A percentile compares a stretch with the other conserved stretches of the same genome.
These are phyloP conservation scores for Hybognathus amarus DNA, from an alignment of 2,797 vertebrate genomes.

Conservation along the genomic window DNA sequence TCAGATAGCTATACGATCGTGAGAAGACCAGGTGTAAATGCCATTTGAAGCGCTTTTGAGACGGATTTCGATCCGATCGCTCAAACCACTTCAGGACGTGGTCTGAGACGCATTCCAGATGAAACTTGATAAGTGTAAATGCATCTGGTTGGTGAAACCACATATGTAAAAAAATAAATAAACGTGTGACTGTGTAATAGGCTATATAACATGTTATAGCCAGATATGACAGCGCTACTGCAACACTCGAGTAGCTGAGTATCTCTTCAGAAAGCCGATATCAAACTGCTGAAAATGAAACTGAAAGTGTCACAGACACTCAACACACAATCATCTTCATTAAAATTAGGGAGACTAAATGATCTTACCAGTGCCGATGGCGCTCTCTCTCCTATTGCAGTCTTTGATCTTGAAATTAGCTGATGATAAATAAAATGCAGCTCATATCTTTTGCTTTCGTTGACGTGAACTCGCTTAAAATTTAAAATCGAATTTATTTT, in stretches of 20 bases:
- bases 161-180: not conserved
- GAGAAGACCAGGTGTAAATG: not conserved
- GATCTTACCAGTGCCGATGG: slow-evolving; percentile 7
- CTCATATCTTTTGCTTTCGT: not conserved
- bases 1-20: not conserved
- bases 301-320: not conserved
- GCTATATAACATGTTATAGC: not conserved
- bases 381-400: not conserved
- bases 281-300: not conserved
- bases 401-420: slow-evolving; percentile 8
- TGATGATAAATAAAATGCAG: slow-evolving; percentile 13
- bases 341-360: not conserved
- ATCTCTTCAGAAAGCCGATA: not conserved
- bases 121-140: not conserved
- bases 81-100: not conserved
- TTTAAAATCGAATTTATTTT: not conserved
- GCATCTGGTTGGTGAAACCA: not conserved
- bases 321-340: not conserved
- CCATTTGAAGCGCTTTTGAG: not conserved
- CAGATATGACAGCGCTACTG: not conserved
- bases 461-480: not conserved
- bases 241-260: not conserved
- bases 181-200: not conserved
- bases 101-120: not conserved
- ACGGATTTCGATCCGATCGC: not conserved